These are phyloP conservation scores for Ceratotherium simum DNA, from an alignment of 2,113 vertebrate genomes.

Conservation along the genomic window DNA sequence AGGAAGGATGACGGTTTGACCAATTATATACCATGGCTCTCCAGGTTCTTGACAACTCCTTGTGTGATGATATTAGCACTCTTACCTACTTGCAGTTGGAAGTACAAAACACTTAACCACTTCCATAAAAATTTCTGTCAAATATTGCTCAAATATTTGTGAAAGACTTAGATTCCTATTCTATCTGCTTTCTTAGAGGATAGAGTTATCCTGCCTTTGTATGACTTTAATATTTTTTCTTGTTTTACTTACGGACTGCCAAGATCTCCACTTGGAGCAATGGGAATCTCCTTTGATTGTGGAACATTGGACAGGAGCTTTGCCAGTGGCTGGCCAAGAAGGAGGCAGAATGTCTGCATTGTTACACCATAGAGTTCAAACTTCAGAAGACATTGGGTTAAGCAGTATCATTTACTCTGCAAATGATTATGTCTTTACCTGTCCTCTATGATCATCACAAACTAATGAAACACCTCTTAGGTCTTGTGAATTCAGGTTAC, in stretches of 20 bases:
- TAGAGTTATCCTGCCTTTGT: neutral
- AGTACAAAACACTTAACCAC: neutral
- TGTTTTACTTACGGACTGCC: constrained; percentile 48
- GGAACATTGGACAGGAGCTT: constrained; percentile 55
- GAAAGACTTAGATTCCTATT: neutral
- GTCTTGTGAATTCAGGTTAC: constrained; percentile 41
- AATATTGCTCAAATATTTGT: constrained; percentile 36
- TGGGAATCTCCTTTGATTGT: constrained; percentile 42
- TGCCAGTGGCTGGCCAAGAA: constrained; percentile 60
- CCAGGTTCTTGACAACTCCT: neutral
- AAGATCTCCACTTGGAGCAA: neutral
- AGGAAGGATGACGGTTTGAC: neutral
- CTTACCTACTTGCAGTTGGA: neutral
- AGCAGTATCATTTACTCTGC: constrained; percentile 40
- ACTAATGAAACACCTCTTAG: constrained; percentile 18
- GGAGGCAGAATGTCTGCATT: constrained; percentile 67
- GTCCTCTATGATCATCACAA: constrained; percentile 46
- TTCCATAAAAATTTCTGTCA: neutral
- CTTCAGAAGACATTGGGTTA: constrained; percentile 53
- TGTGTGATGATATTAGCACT: neutral
- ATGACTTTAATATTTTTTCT: constrained; percentile 44
- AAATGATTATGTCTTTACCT: constrained; percentile 45
- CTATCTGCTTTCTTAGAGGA: neutral
- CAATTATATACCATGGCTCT: neutral
- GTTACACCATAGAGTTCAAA: constrained; percentile 62